phyloP scores from a whole-genome alignment of 1,140 invertebrate genomes.

The Camponotus pennsylvanicus region DNA sequence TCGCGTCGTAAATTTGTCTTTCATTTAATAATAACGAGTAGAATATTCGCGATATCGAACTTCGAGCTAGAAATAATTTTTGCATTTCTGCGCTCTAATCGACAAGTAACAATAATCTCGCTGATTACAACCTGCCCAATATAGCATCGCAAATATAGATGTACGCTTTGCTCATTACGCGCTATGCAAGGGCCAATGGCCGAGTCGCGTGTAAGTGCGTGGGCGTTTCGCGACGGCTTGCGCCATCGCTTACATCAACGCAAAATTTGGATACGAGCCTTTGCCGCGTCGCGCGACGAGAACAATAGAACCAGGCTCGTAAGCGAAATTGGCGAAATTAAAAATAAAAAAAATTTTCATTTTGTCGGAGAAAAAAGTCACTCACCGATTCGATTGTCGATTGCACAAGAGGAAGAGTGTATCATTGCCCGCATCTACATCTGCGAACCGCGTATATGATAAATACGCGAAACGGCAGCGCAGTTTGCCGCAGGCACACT shows the following conservation, averaged over 20 bases:
- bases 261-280: conserved; percentile 45
- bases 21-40: neutral
- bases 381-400: no score
- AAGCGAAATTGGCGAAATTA: neutral
- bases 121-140: conserved; percentile 56
- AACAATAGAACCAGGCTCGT: conserved; percentile 22
- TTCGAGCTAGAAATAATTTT: neutral
- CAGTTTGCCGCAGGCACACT: conserved; percentile 7
- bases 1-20: neutral
- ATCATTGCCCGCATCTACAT: neutral
- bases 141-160: conserved; percentile 58
- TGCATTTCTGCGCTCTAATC: neutral
- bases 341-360: no score
- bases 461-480: neutral
- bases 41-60: neutral
- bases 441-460: neutral
- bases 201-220: conserved; percentile 70
- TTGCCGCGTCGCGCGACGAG: conserved; percentile 18
- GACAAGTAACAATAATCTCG: neutral
- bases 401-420: no score
- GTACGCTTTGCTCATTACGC: conserved; percentile 41
- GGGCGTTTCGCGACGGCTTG: conserved; percentile 73
- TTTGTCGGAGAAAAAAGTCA: no score
- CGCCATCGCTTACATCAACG: conserved; percentile 40
- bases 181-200: conserved; percentile 77